Evolutionary conservation across 2,797 vertebrate genomes (phyloP).

Genomic region (Micrastur ruficollis): DNA sequence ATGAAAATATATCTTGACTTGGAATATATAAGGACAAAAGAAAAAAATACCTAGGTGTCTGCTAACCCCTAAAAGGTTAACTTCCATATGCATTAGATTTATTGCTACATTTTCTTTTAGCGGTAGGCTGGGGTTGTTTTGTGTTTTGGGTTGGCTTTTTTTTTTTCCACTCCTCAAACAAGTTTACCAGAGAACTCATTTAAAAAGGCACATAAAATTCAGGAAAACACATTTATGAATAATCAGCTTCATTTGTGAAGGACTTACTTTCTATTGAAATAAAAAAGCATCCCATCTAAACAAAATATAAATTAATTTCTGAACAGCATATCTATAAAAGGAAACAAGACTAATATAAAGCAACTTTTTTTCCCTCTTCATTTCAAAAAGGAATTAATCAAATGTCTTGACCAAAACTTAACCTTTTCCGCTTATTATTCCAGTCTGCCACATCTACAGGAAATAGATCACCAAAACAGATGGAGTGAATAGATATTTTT

Average conservation of each 20-base stretch:
- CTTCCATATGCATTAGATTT: not conserved
- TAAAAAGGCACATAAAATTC: not conserved
- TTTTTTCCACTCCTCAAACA: not conserved
- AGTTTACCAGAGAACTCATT: not conserved
- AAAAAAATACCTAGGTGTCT: not conserved
- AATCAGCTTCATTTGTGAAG: not conserved
- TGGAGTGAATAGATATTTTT: conserved; percentile 33
- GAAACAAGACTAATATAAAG: not conserved
- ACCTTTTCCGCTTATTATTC: conserved; percentile 26
- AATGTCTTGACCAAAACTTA: conserved; percentile 29
- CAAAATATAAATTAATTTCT: not conserved
- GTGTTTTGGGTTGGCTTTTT: not conserved
- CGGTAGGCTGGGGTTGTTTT: not conserved
- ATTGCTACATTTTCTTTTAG: not conserved
- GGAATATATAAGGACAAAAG: not conserved
- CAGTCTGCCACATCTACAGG: conserved; percentile 5
- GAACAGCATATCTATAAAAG: not conserved
- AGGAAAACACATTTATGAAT: not conserved
- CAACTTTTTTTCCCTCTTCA: not conserved
- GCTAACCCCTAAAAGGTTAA: not conserved
- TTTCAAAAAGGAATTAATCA: conserved; percentile 4
- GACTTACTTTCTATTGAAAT: not conserved
- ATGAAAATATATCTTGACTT: not conserved
- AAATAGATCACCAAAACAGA: conserved; percentile 8
- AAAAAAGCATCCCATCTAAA: not conserved